phyloP scores from a whole-genome alignment of 2,888 invertebrate species.

The Nomada flava region DNA sequence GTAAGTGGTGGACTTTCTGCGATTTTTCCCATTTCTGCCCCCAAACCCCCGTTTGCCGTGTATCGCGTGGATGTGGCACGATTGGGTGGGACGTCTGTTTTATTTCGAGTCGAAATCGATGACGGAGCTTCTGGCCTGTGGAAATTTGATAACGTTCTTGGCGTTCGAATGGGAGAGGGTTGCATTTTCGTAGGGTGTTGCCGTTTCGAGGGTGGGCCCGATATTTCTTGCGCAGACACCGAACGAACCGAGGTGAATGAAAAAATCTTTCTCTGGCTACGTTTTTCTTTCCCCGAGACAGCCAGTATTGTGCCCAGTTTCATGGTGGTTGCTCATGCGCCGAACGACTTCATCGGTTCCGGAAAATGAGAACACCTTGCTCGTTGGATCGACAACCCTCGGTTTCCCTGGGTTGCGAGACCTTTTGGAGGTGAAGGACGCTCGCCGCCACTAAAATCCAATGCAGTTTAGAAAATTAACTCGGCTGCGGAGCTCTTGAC shows the following conservation, averaged over 20 bases:
- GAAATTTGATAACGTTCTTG: background rate
- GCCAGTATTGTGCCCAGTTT: slow-evolving; percentile 23
- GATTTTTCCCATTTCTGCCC: background rate
- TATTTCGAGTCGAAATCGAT: no score
- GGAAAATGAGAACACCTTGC: slow-evolving; percentile 70
- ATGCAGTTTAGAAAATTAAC: slow-evolving; percentile 26
- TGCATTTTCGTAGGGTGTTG: no score
- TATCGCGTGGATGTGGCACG: background rate
- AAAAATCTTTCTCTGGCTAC: background rate
- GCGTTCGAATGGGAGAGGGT: background rate
- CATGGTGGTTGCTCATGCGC: slow-evolving; percentile 64
- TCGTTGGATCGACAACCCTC: slow-evolving; percentile 70
- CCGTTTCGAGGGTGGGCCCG: no score
- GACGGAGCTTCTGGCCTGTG: no score
- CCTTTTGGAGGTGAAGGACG: slow-evolving; percentile 70
- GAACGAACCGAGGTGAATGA: no score
- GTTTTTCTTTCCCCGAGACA: background rate
- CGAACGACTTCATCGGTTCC: slow-evolving; percentile 50
- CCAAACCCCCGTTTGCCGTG: background rate
- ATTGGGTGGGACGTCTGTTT: no score
- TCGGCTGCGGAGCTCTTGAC: background rate
- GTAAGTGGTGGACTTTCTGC: slow-evolving; percentile 49
- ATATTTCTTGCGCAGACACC: background rate
- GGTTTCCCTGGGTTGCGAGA: slow-evolving; percentile 67
- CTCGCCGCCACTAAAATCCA: slow-evolving; percentile 50